Evolutionary conservation across 2,797 vertebrate species (phyloP).

Genomic region (Poeciliopsis paucimaculata): DNA sequence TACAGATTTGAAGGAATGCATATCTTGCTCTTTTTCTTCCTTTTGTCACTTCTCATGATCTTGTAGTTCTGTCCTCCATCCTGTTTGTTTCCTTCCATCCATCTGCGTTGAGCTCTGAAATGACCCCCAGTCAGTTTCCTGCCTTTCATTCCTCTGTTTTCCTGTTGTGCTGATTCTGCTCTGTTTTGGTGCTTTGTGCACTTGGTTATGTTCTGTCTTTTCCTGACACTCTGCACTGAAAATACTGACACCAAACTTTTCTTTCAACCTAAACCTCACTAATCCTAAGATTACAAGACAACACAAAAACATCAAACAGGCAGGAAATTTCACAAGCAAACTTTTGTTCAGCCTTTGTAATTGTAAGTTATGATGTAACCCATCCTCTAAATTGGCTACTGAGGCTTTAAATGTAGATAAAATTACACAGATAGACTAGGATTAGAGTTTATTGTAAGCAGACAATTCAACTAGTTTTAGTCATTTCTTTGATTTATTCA

Average conservation of each 20-base stretch:
- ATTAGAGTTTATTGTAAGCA: background rate
- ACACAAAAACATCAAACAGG: background rate
- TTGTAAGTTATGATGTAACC: background rate
- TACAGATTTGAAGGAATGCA: conserved; percentile 25
- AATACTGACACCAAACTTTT: background rate
- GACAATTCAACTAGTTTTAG: background rate
- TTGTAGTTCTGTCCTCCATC: conserved; percentile 48
- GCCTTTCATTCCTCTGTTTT: conserved; percentile 77
- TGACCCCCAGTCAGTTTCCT: conserved; percentile 73
- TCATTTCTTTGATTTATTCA: background rate
- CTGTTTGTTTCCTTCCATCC: conserved; percentile 69
- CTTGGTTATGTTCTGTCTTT: conserved; percentile 28
- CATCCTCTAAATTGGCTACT: background rate
- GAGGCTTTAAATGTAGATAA: background rate
- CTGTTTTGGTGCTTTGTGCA: conserved; percentile 36
- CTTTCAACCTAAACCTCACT: background rate
- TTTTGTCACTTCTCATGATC: conserved; percentile 53
- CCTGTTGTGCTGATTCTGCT: conserved; percentile 76
- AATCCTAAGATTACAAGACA: background rate
- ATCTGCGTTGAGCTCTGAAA: conserved; percentile 55
- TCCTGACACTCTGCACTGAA: conserved; percentile 4
- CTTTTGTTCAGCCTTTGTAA: background rate
- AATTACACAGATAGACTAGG: background rate
- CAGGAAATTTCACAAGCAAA: conserved; percentile 1
- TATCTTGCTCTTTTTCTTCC: conserved; percentile 31